These are phyloP conservation scores for Porites divaricata DNA, from an alignment of 92 coral and sea anemone genomes.

Conservation along the genomic window DNA sequence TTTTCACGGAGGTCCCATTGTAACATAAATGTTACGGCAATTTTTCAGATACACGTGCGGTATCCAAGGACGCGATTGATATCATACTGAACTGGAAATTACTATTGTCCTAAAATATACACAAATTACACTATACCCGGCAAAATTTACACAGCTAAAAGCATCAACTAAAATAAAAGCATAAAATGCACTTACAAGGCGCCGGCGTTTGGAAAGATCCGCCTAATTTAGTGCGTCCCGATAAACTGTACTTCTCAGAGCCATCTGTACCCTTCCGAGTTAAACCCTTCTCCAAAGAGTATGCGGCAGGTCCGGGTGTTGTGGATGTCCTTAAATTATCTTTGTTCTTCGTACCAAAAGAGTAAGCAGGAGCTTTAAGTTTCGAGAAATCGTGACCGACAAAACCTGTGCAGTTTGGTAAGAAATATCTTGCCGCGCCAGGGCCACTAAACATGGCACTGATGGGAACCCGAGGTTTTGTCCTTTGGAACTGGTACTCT, in stretches of 20 bases:
- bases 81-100: not conserved
- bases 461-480: constrained; percentile 74
- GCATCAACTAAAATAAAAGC: not conserved
- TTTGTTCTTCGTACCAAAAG: constrained; percentile 72
- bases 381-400: constrained; percentile 75
- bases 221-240: constrained; percentile 67
- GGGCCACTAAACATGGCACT: constrained; percentile 99
- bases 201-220: constrained; percentile 86
- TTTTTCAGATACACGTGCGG: not conserved
- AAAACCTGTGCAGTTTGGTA: constrained; percentile 89
- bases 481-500: not conserved
- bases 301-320: constrained; percentile 81
- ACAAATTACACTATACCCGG: not conserved
- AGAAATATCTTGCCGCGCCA: constrained; percentile 88
- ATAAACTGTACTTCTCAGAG: constrained; percentile 78
- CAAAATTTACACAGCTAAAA: not conserved
- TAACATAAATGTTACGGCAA: not conserved
- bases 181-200: constrained; percentile 71
- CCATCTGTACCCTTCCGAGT: constrained; percentile 91
- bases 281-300: constrained; percentile 41
- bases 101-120: not conserved
- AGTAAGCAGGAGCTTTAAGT: constrained; percentile 78
- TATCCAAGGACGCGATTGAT: constrained; percentile 27
- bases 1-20: not conserved
- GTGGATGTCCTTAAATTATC: constrained; percentile 3